These are phyloP conservation scores for Heliconius ismenius DNA, from an alignment of 2,888 invertebrate genomes.

Conservation along the genomic window DNA sequence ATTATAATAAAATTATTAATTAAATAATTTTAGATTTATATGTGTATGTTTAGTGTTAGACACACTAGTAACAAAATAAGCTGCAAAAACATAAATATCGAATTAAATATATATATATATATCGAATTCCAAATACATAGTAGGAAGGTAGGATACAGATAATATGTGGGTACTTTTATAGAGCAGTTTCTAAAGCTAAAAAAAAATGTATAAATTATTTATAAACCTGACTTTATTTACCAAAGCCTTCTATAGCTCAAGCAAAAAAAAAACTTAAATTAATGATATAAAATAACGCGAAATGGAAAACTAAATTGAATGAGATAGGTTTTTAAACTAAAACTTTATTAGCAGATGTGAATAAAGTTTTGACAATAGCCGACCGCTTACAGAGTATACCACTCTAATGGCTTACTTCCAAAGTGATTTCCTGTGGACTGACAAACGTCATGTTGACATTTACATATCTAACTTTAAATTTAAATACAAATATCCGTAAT, in stretches of 20 bases:
- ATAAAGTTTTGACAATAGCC: conserved; percentile 45
- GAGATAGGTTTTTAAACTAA: not conserved
- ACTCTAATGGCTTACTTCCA: conserved; percentile 33
- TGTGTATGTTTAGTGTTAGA: no score
- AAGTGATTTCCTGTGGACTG: conserved; percentile 23
- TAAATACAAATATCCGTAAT: not conserved
- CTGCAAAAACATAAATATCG: no score
- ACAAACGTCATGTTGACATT: conserved; percentile 21
- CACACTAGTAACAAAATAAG: no score
- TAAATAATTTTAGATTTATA: no score
- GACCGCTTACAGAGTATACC: conserved; percentile 43
- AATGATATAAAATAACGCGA: not conserved
- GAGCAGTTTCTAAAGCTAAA: no score
- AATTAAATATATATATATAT: no score
- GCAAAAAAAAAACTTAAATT: not conserved
- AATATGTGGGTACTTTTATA: no score
- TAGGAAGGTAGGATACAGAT: no score
- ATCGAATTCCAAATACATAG: no score
- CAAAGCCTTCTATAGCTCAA: not conserved
- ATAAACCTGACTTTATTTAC: not conserved
- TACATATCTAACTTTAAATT: not conserved
- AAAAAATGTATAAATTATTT: not conserved
- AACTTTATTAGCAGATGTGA: conserved; percentile 19
- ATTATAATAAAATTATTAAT: no score
- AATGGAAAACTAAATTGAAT: not conserved